These are phyloP conservation scores for Hyalella azteca DNA, from an alignment of 2,888 invertebrate genomes.

Conservation along the genomic window DNA sequence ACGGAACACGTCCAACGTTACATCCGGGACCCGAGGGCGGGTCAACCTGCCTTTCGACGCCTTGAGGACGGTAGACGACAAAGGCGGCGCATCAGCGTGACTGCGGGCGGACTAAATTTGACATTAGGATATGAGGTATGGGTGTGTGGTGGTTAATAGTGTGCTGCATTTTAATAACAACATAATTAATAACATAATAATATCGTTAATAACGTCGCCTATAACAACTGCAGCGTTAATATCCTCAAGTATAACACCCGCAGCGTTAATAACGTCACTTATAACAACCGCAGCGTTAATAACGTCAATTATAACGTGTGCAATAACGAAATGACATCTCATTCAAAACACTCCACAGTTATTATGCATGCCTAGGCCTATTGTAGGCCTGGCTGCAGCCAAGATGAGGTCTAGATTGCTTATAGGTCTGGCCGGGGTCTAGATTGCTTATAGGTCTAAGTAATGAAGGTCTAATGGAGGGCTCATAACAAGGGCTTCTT, in stretches of 20 bases:
- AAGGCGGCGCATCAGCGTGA: no score
- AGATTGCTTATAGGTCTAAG: neutral
- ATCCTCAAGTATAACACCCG: neutral
- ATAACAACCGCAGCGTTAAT: neutral
- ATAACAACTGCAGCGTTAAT: no score
- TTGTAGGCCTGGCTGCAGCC: neutral
- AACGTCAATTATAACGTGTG: neutral
- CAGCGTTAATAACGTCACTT: neutral
- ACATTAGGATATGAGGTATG: no score
- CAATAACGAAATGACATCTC: neutral
- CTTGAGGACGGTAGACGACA: no score
- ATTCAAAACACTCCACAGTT: neutral
- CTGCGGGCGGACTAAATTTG: no score
- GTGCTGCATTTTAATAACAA: no score
- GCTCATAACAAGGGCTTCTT: neutral
- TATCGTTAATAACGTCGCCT: no score
- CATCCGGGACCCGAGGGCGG: no score
- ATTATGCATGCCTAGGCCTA: neutral
- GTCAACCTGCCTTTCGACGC: no score
- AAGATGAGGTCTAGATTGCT: neutral
- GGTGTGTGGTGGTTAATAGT: no score
- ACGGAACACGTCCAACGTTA: no score
- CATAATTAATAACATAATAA: no score
- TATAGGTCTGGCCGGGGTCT: neutral
- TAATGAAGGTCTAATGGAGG: neutral